Evolutionary conservation across 2,113 vertebrate genomes (phyloP).

Genomic region (Apaloderma vittatum): DNA sequence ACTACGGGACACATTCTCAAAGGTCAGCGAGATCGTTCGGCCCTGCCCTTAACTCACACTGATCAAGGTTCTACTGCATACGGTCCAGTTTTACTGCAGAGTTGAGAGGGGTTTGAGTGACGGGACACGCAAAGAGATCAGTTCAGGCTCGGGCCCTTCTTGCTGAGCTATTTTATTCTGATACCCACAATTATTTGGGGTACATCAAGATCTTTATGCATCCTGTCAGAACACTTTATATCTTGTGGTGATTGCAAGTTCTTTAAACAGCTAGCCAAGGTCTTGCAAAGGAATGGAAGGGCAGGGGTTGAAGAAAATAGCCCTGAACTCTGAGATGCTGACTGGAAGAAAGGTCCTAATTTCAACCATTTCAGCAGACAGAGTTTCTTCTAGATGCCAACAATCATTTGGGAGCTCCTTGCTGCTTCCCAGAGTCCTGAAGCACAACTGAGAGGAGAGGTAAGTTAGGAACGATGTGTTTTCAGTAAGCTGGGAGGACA

Average conservation of each 20-base stretch:
- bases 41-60: neutral
- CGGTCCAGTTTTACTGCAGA: neutral
- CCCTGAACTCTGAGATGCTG: conserved; percentile 31
- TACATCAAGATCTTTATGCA: conserved; percentile 16
- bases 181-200: neutral
- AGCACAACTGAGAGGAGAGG: neutral
- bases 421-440: neutral
- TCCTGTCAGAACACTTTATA: conserved; percentile 29
- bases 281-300: conserved; percentile 6
- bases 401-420: neutral
- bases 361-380: neutral
- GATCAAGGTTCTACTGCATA: neutral
- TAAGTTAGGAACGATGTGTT: neutral
- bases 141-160: neutral
- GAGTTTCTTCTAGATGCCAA: neutral
- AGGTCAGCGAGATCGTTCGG: neutral
- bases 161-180: neutral
- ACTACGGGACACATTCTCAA: rapidly evolving
- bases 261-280: conserved; percentile 66
- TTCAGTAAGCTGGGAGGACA: neutral
- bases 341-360: neutral
- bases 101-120: neutral
- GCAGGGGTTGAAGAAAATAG: neutral
- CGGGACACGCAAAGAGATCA: neutral
- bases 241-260: conserved; percentile 18